Base-by-base conservation (phyloP, 2,797 vertebrate species). In the Amblyraja radiata region DNA sequence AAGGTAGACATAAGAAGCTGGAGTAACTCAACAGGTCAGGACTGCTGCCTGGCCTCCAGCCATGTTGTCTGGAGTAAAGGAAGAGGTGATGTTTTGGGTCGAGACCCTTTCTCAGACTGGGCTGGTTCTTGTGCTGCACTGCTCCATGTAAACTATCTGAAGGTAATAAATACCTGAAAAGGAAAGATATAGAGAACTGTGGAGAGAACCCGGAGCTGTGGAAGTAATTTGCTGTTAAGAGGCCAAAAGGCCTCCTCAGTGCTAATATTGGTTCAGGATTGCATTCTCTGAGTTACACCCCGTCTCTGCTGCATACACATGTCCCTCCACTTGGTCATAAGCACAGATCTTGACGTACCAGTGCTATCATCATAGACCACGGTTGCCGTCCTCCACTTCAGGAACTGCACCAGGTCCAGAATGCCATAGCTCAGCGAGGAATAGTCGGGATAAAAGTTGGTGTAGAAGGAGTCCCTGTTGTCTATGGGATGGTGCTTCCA, bases 401-500 rank as follows among this genome's bases (percentile, higher is more conserved):
- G 96, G 63, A 97, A 98, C 96, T 99, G 99, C 94, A 99, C 99
- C 0, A 99, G 96, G 96, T 99, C 99, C 94, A 99, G 96, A 93
- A 99, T 99, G 94, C 98, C 99, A 0, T 99, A 98, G 96, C 99
- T 99, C 77, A 99, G 97, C 0, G 99, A 99, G 13, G 98, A 98
- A 5, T 99, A 99, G 96, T 99, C 98, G 0, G 99, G 99, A 68
- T 99, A 99, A 93, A 99, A 96, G 96, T 99, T 99, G 95, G 99
- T 98, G 11, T 99, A 99, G 96, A 99, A 99, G 93, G 96, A 97
- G 96, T 99, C 99, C 95, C 98, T 98, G 96, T 99, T 99, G 96
- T 99, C 98, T 97, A 99, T 95, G 0, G 99, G 99, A 94, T 99
- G 99, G 84, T 99, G 99, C 95, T 99, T 99, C 99, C 99, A 99